Percentiles rank a stretch among this genome's conserved stretches.
Conservation (phyloP, 2,797 vertebrate species). For the Hemitrygon akajei region DNA sequence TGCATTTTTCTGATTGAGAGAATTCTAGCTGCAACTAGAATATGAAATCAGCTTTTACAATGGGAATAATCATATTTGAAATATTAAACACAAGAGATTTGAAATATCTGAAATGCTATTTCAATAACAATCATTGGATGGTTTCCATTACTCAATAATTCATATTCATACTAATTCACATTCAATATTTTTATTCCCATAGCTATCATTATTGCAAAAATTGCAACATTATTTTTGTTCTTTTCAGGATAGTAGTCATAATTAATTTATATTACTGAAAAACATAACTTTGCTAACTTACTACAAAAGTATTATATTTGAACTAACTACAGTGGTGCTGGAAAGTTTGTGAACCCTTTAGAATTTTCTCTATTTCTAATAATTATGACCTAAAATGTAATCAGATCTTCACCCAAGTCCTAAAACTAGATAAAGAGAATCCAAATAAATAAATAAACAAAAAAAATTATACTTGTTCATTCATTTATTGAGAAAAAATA, state of each 20-base stretch:
- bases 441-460: too few relatives aligned
- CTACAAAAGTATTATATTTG: neutral
- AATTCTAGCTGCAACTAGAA: slow-evolving; percentile 47
- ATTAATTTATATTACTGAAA: neutral
- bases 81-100: neutral
- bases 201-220: neutral
- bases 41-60: neutral
- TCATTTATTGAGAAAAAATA: too few relatives aligned
- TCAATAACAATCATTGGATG: too few relatives aligned
- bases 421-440: too few relatives aligned
- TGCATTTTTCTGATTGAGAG: slow-evolving; percentile 48
- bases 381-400: too few relatives aligned
- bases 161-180: neutral
- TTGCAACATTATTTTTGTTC: neutral
- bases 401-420: too few relatives aligned
- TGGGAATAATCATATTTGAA: neutral
- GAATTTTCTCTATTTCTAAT: too few relatives aligned
- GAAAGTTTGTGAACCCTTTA: too few relatives aligned
- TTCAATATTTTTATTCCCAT: neutral
- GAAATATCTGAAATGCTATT: neutral
- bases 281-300: too few relatives aligned
- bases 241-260: neutral
- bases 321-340: neutral
- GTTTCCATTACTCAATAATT: neutral
- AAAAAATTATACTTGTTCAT: too few relatives aligned